Evolutionary conservation across 1,140 invertebrate genomes (phyloP).

Genomic region (Neotoxoptera formosana): DNA sequence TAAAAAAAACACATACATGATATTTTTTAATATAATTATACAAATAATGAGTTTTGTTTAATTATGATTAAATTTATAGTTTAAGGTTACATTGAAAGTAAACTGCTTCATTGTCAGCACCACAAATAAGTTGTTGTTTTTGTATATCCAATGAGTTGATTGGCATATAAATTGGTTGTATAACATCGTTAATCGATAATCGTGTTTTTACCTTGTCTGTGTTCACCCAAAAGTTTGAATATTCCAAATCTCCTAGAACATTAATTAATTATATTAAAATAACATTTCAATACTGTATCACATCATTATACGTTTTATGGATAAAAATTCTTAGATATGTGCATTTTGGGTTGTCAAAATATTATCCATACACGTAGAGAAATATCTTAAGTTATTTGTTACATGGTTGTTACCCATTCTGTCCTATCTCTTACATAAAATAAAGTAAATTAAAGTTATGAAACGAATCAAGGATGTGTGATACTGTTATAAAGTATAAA

Average conservation of each 20-base stretch:
- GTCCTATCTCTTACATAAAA: neutral
- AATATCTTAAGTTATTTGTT: too few relatives aligned
- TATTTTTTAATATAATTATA: neutral
- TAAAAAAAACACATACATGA: neutral
- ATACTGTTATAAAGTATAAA: too few relatives aligned
- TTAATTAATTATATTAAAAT: neutral
- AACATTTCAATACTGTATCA: neutral
- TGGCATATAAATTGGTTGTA: conserved; percentile 45
- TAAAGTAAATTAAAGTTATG: too few relatives aligned
- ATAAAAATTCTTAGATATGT: too few relatives aligned
- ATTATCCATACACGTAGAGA: too few relatives aligned
- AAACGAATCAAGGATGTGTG: too few relatives aligned
- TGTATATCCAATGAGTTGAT: conserved; percentile 54
- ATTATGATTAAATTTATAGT: conserved; percentile 16
- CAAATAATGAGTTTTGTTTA: neutral
- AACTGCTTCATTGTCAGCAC: conserved; percentile 52
- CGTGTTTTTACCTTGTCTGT: conserved; percentile 42
- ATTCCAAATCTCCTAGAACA: conserved; percentile 40
- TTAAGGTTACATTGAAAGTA: conserved; percentile 46
- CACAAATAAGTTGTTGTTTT: conserved; percentile 52
- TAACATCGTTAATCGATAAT: conserved; percentile 37
- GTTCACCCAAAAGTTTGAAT: conserved; percentile 50
- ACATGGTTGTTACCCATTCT: neutral
- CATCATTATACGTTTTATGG: neutral
- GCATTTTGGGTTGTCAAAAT: too few relatives aligned